phyloP scores from a whole-genome alignment of 2,113 vertebrate genomes.

The Silurus meridionalis region DNA sequence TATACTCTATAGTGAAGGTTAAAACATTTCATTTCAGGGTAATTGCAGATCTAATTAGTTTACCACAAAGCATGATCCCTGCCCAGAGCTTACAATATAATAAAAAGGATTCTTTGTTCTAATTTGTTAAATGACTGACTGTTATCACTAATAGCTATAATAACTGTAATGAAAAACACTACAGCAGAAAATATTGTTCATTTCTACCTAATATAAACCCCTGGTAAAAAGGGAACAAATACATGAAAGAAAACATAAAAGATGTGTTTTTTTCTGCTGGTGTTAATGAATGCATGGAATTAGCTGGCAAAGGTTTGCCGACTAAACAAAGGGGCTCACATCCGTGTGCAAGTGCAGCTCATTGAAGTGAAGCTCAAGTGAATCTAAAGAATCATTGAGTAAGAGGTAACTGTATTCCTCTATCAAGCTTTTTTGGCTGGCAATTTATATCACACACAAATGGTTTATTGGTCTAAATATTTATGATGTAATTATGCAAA shows the following conservation, averaged over 20 bases:
- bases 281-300: conserved; percentile 51
- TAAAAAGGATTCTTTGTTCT: conserved; percentile 44
- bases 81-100: conserved; percentile 47
- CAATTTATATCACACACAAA: background rate
- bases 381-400: conserved; percentile 35
- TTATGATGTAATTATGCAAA: background rate
- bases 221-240: conserved; percentile 32
- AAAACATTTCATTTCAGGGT: conserved; percentile 28
- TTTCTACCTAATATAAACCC: conserved; percentile 42
- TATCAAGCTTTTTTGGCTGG: background rate
- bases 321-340: conserved; percentile 38
- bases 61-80: conserved; percentile 44
- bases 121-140: conserved; percentile 41
- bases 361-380: conserved; percentile 20
- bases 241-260: conserved; percentile 2
- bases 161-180: conserved; percentile 48
- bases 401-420: conserved; percentile 2
- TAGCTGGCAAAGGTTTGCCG: conserved; percentile 35
- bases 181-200: conserved; percentile 40
- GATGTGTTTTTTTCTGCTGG: background rate
- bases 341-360: conserved; percentile 24
- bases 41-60: conserved; percentile 54
- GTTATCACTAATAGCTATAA: conserved; percentile 50
- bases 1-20: conserved; percentile 25
- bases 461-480: background rate